Percentiles rank a stretch among this genome's conserved stretches.
Conservation (phyloP, 2,888 invertebrate genomes). For the Tanytarsus gracilentus region DNA sequence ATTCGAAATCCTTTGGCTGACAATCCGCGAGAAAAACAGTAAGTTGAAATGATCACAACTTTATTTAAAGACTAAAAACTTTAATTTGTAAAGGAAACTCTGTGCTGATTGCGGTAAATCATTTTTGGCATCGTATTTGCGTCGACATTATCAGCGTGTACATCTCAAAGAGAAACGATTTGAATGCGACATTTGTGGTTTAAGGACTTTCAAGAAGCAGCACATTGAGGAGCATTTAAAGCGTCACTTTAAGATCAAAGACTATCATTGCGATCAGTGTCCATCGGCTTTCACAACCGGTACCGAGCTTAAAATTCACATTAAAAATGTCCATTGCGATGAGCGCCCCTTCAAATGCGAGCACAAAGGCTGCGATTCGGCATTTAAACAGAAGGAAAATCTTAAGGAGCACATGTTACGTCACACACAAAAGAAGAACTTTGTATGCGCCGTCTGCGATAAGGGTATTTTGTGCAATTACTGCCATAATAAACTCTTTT, state of each 20-base stretch:
- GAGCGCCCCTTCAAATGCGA: slow-evolving; percentile 21
- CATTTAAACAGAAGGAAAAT: slow-evolving; percentile 33
- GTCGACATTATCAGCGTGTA: slow-evolving; percentile 20
- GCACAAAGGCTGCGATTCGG: slow-evolving; percentile 24
- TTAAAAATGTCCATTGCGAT: slow-evolving; percentile 17
- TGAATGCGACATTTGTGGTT: slow-evolving; percentile 20
- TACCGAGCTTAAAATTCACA: slow-evolving; percentile 22
- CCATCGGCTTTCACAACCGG: slow-evolving; percentile 25
- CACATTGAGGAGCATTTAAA: slow-evolving; percentile 22
- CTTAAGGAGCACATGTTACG: slow-evolving; percentile 40
- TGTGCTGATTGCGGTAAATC: slow-evolving; percentile 23
- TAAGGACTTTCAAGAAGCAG: slow-evolving; percentile 16
- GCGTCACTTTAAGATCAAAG: slow-evolving; percentile 21
- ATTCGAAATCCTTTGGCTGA: slow-evolving; percentile 18
- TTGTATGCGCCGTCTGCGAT: slow-evolving; percentile 40
- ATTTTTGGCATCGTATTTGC: slow-evolving; percentile 19
- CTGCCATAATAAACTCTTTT: not conserved
- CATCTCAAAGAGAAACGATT: slow-evolving; percentile 23
- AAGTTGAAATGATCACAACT: not conserved
- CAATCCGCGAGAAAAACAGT: slow-evolving; percentile 25
- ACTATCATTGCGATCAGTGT: slow-evolving; percentile 24
- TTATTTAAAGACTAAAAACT: not conserved
- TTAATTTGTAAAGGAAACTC: slow-evolving; percentile 1
- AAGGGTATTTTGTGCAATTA: not conserved
- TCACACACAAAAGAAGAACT: slow-evolving; percentile 41